Base-by-base conservation (phyloP, 37 sponge, comb jelly and placozoan species). In the Haliclona indistincta region DNA sequence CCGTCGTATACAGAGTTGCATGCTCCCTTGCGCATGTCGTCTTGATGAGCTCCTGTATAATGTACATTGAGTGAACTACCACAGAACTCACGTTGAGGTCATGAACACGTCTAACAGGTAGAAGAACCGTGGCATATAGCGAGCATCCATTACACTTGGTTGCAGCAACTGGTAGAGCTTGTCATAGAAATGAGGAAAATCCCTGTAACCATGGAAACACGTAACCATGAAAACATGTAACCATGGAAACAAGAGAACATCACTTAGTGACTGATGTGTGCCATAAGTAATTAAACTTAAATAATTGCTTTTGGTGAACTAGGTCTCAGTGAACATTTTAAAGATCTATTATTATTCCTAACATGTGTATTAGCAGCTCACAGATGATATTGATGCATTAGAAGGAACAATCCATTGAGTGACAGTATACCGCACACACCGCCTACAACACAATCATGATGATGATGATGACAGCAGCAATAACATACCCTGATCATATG, bases 341-440 rank as follows among this genome's bases (percentile, higher is more conserved):
- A 4, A 70, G 6, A 70, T 42, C 37, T 42, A 4, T 70, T 23
- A 11, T 19, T 17, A 70, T 45, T 17, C 25, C 61, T 54, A 17
- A 38, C 36, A 33, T 11, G 34, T 10, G 23, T 4, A 30, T 30
- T 2, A 30, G 7, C n/a, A n/a, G 39, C 93, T 88, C 47, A 94
- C 92, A 98, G 78, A 69, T 98, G 90, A 63, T 95, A 80, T 56
- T 95, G 42, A 54, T 95, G 84, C 52, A 98, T 90, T 37, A 98
- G 70, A 38, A 98, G 73, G 68, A 95, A 95, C 64, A 98, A 87
- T 42, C 96, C 91, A 64, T 98, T 98, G 51, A 98, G 88, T 39
- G 99, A 91, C 37, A 98, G 87, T 7, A 98, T 73, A 41, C 96
- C 88, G 70, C 87, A 45, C 47, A 90, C 89, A 26, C 99, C 99